Percentiles rank a stretch among this genome's conserved stretches.
Evolutionary conservation across 2,113 vertebrate species (phyloP).

Genomic region (Corvus moneduloides): DNA sequence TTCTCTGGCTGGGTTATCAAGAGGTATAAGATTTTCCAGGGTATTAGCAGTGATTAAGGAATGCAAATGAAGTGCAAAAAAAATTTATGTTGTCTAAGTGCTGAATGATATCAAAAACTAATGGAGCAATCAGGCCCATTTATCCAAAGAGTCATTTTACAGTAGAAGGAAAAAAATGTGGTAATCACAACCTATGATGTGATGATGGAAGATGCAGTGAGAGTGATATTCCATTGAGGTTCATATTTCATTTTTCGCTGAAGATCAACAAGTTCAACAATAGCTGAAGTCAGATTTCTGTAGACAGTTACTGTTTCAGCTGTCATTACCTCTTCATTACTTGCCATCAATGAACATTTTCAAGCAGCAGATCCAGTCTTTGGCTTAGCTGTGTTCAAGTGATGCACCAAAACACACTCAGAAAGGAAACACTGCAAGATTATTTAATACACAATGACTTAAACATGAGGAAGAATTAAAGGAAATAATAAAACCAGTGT

Average conservation of each 20-base stretch:
- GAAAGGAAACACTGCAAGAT: constrained; percentile 51
- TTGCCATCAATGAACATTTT: constrained; percentile 55
- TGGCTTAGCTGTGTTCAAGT: constrained; percentile 24
- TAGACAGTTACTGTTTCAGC: constrained; percentile 26
- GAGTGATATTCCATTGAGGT: neutral
- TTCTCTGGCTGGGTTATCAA: neutral
- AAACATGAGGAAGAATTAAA: constrained; percentile 52
- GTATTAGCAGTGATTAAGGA: constrained; percentile 6
- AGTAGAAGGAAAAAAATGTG: neutral
- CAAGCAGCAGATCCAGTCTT: constrained; percentile 19
- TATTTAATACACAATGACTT: constrained; percentile 61
- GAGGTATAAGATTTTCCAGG: neutral
- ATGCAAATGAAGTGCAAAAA: neutral
- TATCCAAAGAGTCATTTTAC: constrained; percentile 12
- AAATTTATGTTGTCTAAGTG: neutral
- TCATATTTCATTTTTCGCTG: constrained; percentile 32
- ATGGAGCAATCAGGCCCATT: neutral
- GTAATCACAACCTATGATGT: neutral
- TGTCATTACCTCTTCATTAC: constrained; percentile 27
- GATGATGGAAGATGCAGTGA: neutral
- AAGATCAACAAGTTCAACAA: constrained; percentile 15
- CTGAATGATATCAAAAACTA: neutral
- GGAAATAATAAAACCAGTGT: constrained; percentile 54
- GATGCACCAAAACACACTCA: constrained; percentile 16
- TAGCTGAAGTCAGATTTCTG: neutral